Evolutionary conservation across 2,888 invertebrate genomes (phyloP).

Genomic region (Dynastes maya): DNA sequence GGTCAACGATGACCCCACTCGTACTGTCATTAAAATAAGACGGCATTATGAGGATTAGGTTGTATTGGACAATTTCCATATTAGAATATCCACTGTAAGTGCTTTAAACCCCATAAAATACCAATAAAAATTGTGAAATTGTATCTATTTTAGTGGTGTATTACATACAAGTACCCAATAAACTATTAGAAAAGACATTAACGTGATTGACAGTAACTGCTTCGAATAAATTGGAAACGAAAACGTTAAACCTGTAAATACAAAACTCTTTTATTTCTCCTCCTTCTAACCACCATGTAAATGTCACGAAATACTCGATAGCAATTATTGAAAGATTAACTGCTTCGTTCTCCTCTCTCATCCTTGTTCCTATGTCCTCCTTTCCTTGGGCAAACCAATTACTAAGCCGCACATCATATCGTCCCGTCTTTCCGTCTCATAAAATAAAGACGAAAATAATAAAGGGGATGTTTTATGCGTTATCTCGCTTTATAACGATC

Average conservation of each 20-base stretch:
- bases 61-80: no score
- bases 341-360: neutral
- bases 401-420: neutral
- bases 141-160: no score
- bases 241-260: constrained; percentile 6
- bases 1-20: no score
- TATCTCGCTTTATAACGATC: constrained; percentile 33
- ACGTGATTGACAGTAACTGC: constrained; percentile 23
- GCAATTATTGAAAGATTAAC: constrained; percentile 29
- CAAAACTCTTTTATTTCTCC: neutral
- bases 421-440: constrained; percentile 7
- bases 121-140: no score
- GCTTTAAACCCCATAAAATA: no score
- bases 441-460: constrained; percentile 33
- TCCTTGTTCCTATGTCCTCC: neutral
- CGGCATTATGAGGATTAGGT: no score
- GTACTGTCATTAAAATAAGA: no score
- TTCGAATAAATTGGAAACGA: neutral
- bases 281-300: neutral
- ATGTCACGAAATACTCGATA: constrained; percentile 13
- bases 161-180: no score
- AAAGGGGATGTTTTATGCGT: constrained; percentile 33
- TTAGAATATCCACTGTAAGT: no score
- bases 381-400: no score
- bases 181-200: neutral